Evolutionary conservation across 2,113 vertebrate genomes (phyloP), one percentile per base, ranked within the genome.

Genomic region (Gnathonemus longibarbis): DNA sequence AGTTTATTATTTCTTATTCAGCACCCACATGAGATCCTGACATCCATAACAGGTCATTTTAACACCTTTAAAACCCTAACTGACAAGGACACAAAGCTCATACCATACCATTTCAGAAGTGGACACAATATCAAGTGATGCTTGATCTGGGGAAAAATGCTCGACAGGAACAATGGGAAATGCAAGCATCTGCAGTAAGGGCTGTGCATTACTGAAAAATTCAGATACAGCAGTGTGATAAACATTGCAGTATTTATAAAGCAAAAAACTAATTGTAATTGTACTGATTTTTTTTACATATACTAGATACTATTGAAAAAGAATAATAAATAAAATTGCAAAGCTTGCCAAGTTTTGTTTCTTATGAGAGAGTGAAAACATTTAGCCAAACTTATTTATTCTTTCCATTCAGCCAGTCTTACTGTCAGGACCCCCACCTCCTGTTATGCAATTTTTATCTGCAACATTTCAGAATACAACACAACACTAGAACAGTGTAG

Each of bases 1-100:
- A 52, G 50, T 52, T 52, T 52, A 15, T 5, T 52, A 52, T 13
- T 86, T 86, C 48, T 86, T 27, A 86, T 27, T 49, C 46, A 52
- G 24, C 84, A 49, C 11, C 13, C 48, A 86, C 49, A 46, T 90
- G 48, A 70, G 39, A 39, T 49, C 39, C 90, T 84, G 66, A 66
- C 53, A 42, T 88, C 11, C 4, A n/a, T 21, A 90, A 97, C 96
- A 94, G 95, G 94, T 95, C 96, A 96, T 96, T 95, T 83, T 93
- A 95, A 91, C 95, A 97, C 95, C 96, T 97, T 96, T 46, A 95
- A 96, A 97, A 97, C 96, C 95, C 88, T 96, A 96, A 97, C 88
- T 96, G 96, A 97, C 96, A 97, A 95, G 95, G 95, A 96, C 96
- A 97, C 96, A 97, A 96, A 96, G 35, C 93, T 95, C 87, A 39